A percentile compares a stretch with the other conserved stretches of the same genome.
Evolutionary conservation across 2,888 invertebrate species (phyloP).

Genomic region (Nomada flava): DNA sequence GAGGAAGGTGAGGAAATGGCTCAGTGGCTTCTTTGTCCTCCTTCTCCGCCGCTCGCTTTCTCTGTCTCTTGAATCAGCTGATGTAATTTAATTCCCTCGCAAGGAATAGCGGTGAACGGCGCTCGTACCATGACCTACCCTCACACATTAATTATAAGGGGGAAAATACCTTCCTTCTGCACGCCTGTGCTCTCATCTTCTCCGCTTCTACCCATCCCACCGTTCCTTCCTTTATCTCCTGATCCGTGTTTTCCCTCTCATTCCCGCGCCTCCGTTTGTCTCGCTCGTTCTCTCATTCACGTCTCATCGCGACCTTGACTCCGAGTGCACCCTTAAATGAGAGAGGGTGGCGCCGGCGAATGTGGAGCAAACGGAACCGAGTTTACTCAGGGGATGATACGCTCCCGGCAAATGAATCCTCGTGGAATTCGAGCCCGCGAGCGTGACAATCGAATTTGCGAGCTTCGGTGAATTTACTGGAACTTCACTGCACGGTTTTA

Average conservation of each 20-base stretch:
- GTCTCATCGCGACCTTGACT: conserved; percentile 73
- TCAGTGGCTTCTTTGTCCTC: conserved; percentile 57
- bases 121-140: conserved; percentile 81
- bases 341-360: conserved; percentile 72
- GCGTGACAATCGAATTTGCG: conserved; percentile 35
- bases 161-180: conserved; percentile 70
- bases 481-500: not conserved
- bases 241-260: conserved; percentile 54
- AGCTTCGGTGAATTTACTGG: not conserved
- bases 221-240: conserved; percentile 64
- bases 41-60: conserved; percentile 39
- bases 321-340: conserved; percentile 74
- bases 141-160: conserved; percentile 84
- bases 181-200: conserved; percentile 61
- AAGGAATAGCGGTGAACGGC: conserved; percentile 66
- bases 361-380: conserved; percentile 66
- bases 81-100: conserved; percentile 80
- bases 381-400: conserved; percentile 58
- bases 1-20: conserved; percentile 70
- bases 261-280: conserved; percentile 51
- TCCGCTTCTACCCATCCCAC: conserved; percentile 62
- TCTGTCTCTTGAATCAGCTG: conserved; percentile 77
- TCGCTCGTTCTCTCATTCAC: conserved; percentile 75
- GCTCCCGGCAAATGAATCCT: conserved; percentile 47
- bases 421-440: conserved; percentile 22